A percentile compares a stretch with the other conserved stretches of the same genome.
These are phyloP conservation scores for Poeciliopsis prolifica DNA, from an alignment of 2,113 vertebrate genomes.

Conservation along the genomic window DNA sequence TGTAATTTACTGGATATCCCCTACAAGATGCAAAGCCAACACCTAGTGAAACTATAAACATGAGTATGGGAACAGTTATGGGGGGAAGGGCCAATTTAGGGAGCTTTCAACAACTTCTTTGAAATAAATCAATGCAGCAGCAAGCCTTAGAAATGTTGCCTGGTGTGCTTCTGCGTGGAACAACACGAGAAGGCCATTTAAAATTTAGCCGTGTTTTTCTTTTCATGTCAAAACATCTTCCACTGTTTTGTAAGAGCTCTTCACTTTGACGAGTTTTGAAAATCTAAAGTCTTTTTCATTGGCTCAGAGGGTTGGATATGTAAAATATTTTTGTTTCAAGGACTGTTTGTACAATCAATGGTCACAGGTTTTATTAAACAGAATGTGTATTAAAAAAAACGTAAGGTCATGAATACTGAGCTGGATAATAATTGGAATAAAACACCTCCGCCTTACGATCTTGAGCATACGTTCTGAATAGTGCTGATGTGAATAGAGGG, in stretches of 20 bases:
- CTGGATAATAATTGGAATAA: background rate
- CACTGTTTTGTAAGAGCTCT: background rate
- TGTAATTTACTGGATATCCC: background rate
- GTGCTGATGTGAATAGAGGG: background rate
- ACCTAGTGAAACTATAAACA: background rate
- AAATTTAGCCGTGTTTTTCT: no score
- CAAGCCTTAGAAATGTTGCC: background rate
- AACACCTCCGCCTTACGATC: background rate
- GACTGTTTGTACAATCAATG: background rate
- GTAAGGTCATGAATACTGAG: conserved; percentile 1
- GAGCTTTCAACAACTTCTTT: no score
- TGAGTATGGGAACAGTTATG: background rate
- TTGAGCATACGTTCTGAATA: background rate
- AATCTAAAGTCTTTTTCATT: background rate
- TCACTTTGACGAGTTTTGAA: background rate
- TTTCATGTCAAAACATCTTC: background rate
- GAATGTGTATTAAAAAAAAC: background rate
- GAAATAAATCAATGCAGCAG: background rate
- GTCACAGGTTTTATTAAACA: background rate
- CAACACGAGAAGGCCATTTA: background rate
- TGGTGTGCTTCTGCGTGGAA: background rate
- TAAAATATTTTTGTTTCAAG: background rate
- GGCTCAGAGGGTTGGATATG: background rate
- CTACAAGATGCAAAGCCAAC: background rate
- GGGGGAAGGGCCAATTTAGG: background rate